Conservation (phyloP, 2,888 invertebrate species). For the Coleophora flavipennella region DNA sequence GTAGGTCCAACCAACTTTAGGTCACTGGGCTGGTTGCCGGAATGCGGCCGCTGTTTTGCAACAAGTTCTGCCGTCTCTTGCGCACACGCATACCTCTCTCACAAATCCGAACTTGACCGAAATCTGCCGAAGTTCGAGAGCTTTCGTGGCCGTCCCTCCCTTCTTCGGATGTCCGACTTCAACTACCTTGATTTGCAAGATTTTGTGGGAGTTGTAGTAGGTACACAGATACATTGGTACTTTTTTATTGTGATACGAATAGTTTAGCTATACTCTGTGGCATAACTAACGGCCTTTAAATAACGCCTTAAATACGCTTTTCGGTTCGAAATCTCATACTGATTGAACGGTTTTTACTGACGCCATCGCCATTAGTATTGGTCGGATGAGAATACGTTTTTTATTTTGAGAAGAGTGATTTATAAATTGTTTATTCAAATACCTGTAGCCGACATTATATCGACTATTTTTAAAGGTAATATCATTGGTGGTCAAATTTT, state of each 20-base stretch:
- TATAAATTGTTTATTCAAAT: too few species aligned
- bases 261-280: too few species aligned
- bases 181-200: slow-evolving; percentile 27
- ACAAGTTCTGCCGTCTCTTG: slow-evolving; percentile 55
- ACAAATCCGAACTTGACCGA: slow-evolving; percentile 25
- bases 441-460: too few species aligned
- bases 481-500: too few species aligned
- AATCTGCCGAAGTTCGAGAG: slow-evolving; percentile 21
- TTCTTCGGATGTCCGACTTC: slow-evolving; percentile 47
- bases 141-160: slow-evolving; percentile 29
- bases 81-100: slow-evolving; percentile 25
- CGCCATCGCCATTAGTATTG: too few species aligned
- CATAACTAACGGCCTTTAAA: background rate
- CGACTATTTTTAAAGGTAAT: too few species aligned
- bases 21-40: slow-evolving; percentile 62
- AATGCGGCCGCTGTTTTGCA: slow-evolving; percentile 65
- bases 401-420: too few species aligned
- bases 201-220: slow-evolving; percentile 15
- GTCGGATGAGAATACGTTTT: too few species aligned
- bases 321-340: background rate
- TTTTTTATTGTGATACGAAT: too few species aligned
- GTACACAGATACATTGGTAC: background rate
- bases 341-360: background rate
- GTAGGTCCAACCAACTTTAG: slow-evolving; percentile 40
- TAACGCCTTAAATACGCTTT: background rate